A percentile compares a stretch with the other conserved stretches of the same genome.
Conservation (phyloP, 2,888 invertebrate genomes). For the Chorisops tibialis region DNA sequence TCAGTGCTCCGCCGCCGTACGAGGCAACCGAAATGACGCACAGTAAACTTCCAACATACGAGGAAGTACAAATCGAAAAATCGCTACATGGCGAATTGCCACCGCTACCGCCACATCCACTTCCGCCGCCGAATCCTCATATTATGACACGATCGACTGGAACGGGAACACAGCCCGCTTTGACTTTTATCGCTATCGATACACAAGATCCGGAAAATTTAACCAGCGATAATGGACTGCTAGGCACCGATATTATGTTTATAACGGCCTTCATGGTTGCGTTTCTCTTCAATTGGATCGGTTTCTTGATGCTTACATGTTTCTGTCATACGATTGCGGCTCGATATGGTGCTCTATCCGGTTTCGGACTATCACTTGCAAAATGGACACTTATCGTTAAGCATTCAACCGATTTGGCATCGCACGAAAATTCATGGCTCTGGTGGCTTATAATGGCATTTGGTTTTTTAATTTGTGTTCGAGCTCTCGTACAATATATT, state of each 20-base stretch:
- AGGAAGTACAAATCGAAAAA: conserved; percentile 88
- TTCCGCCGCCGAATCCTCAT: conserved; percentile 41
- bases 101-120: conserved; percentile 44
- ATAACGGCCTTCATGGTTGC: conserved; percentile 92
- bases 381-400: conserved; percentile 95
- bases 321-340: conserved; percentile 93
- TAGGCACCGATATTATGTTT: conserved; percentile 92
- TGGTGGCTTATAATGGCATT: conserved; percentile 93
- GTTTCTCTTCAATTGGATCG: conserved; percentile 94
- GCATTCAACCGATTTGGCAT: conserved; percentile 81
- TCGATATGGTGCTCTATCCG: conserved; percentile 87
- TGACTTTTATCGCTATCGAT: conserved; percentile 75
- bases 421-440: conserved; percentile 85
- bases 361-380: conserved; percentile 87
- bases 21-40: conserved; percentile 61
- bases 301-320: conserved; percentile 86
- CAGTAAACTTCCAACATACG: conserved; percentile 84
- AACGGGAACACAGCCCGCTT: conserved; percentile 53
- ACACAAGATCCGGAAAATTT: conserved; percentile 65
- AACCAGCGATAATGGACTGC: conserved; percentile 73
- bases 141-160: conserved; percentile 32
- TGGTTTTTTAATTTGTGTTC: conserved; percentile 80
- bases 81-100: conserved; percentile 68
- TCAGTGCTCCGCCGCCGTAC: conserved; percentile 84
- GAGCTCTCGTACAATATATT: conserved; percentile 82